Evolutionary conservation across 64 coral and sea anemone species (phyloP).

Genomic region (Pocillopora damicornis): DNA sequence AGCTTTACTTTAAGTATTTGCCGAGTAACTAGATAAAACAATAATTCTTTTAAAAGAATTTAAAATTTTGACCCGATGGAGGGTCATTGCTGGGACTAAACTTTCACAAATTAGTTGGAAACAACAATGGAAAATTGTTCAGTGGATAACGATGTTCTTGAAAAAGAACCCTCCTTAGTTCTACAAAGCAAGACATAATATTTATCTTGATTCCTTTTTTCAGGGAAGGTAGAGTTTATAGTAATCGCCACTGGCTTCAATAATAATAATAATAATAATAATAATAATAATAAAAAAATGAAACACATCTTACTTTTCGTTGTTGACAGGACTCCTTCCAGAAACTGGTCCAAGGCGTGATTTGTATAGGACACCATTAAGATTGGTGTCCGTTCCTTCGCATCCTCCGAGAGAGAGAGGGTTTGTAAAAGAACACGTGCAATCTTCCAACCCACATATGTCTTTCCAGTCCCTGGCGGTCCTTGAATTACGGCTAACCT

Average conservation of each 20-base stretch:
- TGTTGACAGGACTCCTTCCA: conserved; percentile 53
- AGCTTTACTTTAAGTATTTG: background rate
- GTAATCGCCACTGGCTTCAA: too few species aligned
- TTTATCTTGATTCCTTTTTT: too few species aligned
- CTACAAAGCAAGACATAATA: background rate
- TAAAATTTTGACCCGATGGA: too few species aligned
- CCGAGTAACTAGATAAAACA: background rate
- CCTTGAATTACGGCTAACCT: conserved; percentile 85
- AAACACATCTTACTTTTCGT: background rate
- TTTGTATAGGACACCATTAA: conserved; percentile 93
- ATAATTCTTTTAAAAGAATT: background rate
- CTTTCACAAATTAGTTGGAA: too few species aligned
- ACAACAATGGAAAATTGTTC: too few species aligned
- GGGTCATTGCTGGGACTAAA: too few species aligned
- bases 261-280: too few species aligned
- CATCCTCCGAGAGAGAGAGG: conserved; percentile 39
- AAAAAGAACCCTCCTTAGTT: too few species aligned
- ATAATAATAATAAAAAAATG: too few species aligned
- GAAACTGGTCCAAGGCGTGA: conserved; percentile 85
- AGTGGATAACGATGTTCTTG: too few species aligned
- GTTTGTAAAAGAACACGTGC: conserved; percentile 57
- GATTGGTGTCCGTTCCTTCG: conserved; percentile 38
- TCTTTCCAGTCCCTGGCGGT: conserved; percentile 92
- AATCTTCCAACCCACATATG: conserved; percentile 89
- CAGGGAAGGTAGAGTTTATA: too few species aligned